Evolutionary conservation across 2,888 invertebrate species (phyloP), one percentile per base, ranked within the genome.

Genomic region (Eristalis tenax): DNA sequence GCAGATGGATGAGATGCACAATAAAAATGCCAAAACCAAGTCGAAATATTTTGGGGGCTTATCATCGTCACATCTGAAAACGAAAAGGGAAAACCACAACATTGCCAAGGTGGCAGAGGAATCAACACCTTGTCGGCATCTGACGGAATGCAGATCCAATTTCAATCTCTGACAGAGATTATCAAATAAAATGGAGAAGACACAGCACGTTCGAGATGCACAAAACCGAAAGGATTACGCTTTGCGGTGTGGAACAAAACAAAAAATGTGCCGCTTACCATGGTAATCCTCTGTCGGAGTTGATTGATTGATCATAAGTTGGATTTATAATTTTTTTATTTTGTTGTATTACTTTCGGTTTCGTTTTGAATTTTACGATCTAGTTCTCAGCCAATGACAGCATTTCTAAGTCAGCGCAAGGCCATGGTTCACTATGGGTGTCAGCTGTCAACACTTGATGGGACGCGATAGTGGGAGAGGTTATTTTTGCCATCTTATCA

Each of bases 231-330:
- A 63, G 63, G 63, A 28, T 63, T 63, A 32, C 63, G 32, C 26
- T 50, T 50, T 18, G 50, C 8, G 50, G n/a, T 18, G 6, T 59
- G 22, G 8, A 26, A 26, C 26, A 26, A 15, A 59, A 59, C 5
- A 26, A 26, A 43, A 22, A 38, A 23, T 22, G 57, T 59, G 76
- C 76, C 76, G 76, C 76, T 22, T 65, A 35, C 32, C 32, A 57
- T 66, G n/a, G 75, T 68, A 76, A 76, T 76, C 76, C 43, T n/a
- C 66, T 76, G 76, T 68, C 76, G 59, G 65, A 66, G 22, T 18
- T 65, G 64, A 65, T 65, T 65, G 64, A 65, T 18, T 76, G 66
- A 76, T 59, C 59, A 59, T 59, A 59, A 59, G 26, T 59, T 28
- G 26, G 59, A 59, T 26, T 11, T 59, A 26, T 26, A 18, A 11